Percentiles rank a stretch among this genome's conserved stretches.
These are phyloP conservation scores for Coptodon bakossiorum DNA, from an alignment of 2,113 vertebrate species.

Conservation along the genomic window DNA sequence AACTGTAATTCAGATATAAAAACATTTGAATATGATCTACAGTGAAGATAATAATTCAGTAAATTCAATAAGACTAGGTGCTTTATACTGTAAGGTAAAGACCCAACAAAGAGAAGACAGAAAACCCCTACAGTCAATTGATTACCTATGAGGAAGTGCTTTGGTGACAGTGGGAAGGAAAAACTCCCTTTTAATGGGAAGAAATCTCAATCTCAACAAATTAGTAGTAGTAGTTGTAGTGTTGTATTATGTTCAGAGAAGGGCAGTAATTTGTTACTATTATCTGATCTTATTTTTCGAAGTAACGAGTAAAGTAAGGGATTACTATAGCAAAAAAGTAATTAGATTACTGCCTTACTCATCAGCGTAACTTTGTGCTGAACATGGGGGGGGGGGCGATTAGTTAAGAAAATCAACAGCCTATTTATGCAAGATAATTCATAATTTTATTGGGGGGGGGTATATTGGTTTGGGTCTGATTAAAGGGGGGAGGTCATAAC, in stretches of 20 bases:
- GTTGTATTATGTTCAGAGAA: background rate
- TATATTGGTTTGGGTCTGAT: too few species aligned
- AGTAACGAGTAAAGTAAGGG: background rate
- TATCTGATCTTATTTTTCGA: background rate
- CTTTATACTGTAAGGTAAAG: background rate
- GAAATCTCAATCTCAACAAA: background rate
- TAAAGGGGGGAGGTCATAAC: too few species aligned
- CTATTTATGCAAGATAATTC: too few species aligned
- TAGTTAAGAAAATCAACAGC: too few species aligned
- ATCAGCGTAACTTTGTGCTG: too few species aligned
- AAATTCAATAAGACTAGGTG: background rate
- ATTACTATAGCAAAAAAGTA: background rate
- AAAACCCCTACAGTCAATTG: background rate
- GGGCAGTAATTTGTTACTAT: background rate
- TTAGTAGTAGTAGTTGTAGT: background rate
- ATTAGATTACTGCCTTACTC: background rate
- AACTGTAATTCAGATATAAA: background rate
- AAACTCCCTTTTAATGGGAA: background rate
- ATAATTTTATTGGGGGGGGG: too few species aligned
- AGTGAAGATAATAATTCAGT: background rate
- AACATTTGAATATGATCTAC: background rate
- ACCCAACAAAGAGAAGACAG: background rate
- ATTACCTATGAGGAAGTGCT: background rate
- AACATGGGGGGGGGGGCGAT: too few species aligned
- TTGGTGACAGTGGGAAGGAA: background rate